A percentile compares a stretch with the other conserved stretches of the same genome.
Conservation (phyloP, 30 jellyfish, hydroid and myxozoan genomes). For the Turritopsis dohrnii region DNA sequence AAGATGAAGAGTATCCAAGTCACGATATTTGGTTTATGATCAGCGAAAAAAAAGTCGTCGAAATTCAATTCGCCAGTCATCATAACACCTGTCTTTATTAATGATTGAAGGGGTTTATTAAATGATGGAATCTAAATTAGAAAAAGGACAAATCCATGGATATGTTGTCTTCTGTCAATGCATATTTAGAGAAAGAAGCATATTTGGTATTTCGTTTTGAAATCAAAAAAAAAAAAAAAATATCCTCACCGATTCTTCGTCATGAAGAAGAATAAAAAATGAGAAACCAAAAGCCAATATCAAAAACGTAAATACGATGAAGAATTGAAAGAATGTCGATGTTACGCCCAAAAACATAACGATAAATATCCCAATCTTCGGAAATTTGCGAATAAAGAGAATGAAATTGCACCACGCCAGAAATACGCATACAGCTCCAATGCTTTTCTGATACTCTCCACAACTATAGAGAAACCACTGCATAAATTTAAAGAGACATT, state of each 20-base stretch:
- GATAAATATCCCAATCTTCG: constrained; percentile 77
- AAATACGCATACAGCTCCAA: constrained; percentile 72
- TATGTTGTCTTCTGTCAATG: too few species aligned
- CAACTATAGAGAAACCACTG: constrained; percentile 35
- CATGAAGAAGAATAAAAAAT: constrained; percentile 47
- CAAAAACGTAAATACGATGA: constrained; percentile 65
- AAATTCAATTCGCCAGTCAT: constrained; percentile 86
- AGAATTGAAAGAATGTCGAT: constrained; percentile 63
- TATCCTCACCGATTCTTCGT: constrained; percentile 12
- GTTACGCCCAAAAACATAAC: constrained; percentile 75
- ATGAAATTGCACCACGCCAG: constrained; percentile 74
- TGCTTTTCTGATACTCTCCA: constrained; percentile 56
- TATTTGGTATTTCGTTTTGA: too few species aligned
- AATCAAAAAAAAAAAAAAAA: background rate
- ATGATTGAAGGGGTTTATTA: constrained; percentile 52
- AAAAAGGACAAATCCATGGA: too few species aligned
- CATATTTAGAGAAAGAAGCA: too few species aligned
- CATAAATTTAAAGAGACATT: too few species aligned
- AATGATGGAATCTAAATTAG: constrained; percentile 58
- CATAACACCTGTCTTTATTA: constrained; percentile 77
- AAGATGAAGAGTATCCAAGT: constrained; percentile 66
- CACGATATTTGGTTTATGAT: constrained; percentile 40
- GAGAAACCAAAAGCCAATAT: constrained; percentile 72
- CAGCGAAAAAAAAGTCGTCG: constrained; percentile 52
- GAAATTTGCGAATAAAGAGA: constrained; percentile 62